phyloP scores from a whole-genome alignment of 2,797 vertebrate genomes.

The Enteromius anoplus region DNA sequence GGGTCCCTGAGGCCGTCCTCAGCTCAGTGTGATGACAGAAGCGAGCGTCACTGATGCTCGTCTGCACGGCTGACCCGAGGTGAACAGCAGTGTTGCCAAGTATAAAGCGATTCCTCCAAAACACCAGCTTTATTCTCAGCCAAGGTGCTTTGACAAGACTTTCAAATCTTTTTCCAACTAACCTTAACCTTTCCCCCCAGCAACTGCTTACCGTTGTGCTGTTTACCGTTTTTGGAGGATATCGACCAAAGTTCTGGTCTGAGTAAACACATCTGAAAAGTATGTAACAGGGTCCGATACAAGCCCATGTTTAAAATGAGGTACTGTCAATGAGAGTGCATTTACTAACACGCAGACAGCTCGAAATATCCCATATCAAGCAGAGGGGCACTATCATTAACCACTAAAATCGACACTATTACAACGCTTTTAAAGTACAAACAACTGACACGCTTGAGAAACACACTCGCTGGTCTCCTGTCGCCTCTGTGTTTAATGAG shows the following conservation, averaged over 20 bases:
- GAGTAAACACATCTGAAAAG: not conserved
- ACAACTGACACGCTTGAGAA: not conserved
- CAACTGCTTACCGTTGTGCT: not conserved
- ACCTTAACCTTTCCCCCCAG: not conserved
- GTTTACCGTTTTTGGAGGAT: conserved; percentile 7
- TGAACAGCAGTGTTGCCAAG: conserved; percentile 61
- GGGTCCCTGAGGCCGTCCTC: conserved; percentile 33
- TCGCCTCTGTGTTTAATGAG: not conserved
- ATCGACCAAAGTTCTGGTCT: not conserved
- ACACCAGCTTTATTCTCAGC: not conserved
- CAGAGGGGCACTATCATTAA: not conserved
- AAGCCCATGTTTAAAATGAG: not conserved
- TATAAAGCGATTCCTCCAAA: conserved; percentile 30
- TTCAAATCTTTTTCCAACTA: conserved; percentile 10
- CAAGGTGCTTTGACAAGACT: conserved; percentile 20
- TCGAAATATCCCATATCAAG: not conserved
- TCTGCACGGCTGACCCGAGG: conserved; percentile 60
- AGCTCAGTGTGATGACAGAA: conserved; percentile 64
- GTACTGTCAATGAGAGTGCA: not conserved
- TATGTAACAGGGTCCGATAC: not conserved
- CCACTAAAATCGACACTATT: not conserved
- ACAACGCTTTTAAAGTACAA: not conserved
- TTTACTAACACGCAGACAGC: not conserved
- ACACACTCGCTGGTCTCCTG: not conserved
- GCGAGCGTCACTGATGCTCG: conserved; percentile 43